Conservation (phyloP, 35 echinoderm and acorn worm species). For the Heliocidaris erythrogramma region DNA sequence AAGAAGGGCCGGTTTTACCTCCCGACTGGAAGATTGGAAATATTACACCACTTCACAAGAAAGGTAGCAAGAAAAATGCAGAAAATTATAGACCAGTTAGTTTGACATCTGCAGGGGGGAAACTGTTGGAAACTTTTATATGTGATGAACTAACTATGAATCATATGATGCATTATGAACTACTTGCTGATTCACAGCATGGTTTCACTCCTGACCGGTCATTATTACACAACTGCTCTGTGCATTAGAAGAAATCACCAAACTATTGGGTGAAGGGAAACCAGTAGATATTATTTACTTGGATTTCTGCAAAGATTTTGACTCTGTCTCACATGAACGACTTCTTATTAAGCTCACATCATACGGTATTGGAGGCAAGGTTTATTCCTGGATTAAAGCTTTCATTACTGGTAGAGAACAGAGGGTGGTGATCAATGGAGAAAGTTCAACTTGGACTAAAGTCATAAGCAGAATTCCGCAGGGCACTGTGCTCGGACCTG, state of each 20-base stretch:
- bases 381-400: too few species aligned
- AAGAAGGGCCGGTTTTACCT: too few species aligned
- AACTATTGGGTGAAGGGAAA: conserved; percentile 34
- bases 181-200: background rate
- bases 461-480: conserved; percentile 51
- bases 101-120: too few species aligned
- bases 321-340: conserved; percentile 55
- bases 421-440: conserved; percentile 8
- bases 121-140: too few species aligned
- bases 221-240: background rate
- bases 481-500: conserved; percentile 47
- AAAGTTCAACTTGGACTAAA: background rate
- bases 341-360: too few species aligned
- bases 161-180: background rate
- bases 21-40: too few species aligned
- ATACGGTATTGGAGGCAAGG: background rate
- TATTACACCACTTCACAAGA: too few species aligned
- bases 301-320: conserved; percentile 66
- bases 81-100: too few species aligned
- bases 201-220: background rate
- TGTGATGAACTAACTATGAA: too few species aligned
- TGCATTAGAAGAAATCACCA: conserved; percentile 27
- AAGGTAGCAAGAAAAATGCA: too few species aligned
- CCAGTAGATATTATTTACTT: conserved; percentile 59
- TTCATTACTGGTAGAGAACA: conserved; percentile 19